A percentile compares a stretch with the other conserved stretches of the same genome.
These are phyloP conservation scores for Drosophila triauraria DNA, from an alignment of 1,140 invertebrate species.

Conservation along the genomic window DNA sequence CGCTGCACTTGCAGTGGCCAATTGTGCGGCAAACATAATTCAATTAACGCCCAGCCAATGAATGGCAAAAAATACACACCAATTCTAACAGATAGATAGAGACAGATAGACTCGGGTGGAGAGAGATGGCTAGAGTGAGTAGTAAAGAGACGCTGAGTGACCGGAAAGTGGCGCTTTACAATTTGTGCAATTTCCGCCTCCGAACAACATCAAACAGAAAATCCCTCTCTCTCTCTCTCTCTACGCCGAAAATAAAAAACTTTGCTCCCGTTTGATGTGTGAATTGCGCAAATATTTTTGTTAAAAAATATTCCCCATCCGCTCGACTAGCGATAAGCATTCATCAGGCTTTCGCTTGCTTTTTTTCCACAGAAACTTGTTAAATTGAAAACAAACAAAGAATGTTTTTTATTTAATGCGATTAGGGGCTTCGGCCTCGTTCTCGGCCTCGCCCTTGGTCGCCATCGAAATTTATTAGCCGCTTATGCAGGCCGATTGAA, in stretches of 20 bases:
- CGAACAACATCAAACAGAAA: conserved; percentile 77
- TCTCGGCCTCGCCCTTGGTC: conserved; percentile 7
- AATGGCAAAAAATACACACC: conserved; percentile 38
- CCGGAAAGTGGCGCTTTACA: conserved; percentile 79
- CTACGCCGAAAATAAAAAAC: conserved; percentile 19
- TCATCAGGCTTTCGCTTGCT: conserved; percentile 15
- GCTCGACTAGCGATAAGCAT: not conserved
- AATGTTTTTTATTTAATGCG: conserved; percentile 60
- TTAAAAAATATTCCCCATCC: conserved; percentile 39
- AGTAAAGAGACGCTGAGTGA: conserved; percentile 41
- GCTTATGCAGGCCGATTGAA: conserved; percentile 33
- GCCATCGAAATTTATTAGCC: conserved; percentile 47
- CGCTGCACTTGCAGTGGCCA: conserved; percentile 49
- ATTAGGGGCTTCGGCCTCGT: conserved; percentile 38
- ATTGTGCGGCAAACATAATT: conserved; percentile 82
- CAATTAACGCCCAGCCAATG: conserved; percentile 75
- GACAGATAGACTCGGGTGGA: not conserved
- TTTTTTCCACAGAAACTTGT: conserved; percentile 30
- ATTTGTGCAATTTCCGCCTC: conserved; percentile 77
- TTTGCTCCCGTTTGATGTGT: conserved; percentile 63
- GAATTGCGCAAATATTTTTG: conserved; percentile 69
- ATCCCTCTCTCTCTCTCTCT: conserved; percentile 18
- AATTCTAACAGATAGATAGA: not conserved
- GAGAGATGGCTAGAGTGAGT: not conserved
- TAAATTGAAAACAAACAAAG: conserved; percentile 68